Evolutionary conservation across 2,113 vertebrate genomes (phyloP), one percentile per base, ranked within the genome.

Genomic region (Pleuronectes platessa): DNA sequence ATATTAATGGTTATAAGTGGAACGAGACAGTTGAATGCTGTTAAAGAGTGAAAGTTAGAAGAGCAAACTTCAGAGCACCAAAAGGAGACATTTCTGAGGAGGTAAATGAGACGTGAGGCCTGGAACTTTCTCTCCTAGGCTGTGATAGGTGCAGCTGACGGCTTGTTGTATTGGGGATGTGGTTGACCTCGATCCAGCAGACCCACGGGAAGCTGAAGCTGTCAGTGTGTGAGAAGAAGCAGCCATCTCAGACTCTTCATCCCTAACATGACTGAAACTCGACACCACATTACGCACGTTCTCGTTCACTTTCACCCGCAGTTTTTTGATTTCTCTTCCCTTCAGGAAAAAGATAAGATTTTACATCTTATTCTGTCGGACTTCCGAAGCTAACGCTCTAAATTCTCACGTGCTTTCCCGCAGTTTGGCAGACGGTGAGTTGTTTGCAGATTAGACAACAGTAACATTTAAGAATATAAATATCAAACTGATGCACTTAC

Each of bases 51-150:
- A 17, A 74, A 54, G 75, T 77, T 68, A 78, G 75, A 59, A 31
- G 14, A 68, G 23, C 56, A 67, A 40, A 60, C 3, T 7, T 21
- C 3, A 3, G 40, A 42, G 40, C 40, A 42, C 61, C 5, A 77
- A 55, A 24, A 45, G 62, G 62, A 17, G 1, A 37, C 68, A 84
- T 53, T 74, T 71, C 4, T 27, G 6, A 68, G 73, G 69, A 55
- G 65, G 68, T 68, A 68, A 70, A 0, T 8, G 14, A 56, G 7
- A 24, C 14, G 23, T 1, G 10, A 63, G 21, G 21, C 18, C 53
- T 9, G 1, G 23, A 9, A 49, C 12, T 24, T 21, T 54, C n/a
- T 59, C 49, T 26, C 0, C 40, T 8, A 18, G 10, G 2, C 11
- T 35, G 62, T 27, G 67, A 18, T n/a, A 5, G 40, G 23, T n/a